Base-by-base conservation (phyloP, 2,113 vertebrate species). In the Martes martes region DNA sequence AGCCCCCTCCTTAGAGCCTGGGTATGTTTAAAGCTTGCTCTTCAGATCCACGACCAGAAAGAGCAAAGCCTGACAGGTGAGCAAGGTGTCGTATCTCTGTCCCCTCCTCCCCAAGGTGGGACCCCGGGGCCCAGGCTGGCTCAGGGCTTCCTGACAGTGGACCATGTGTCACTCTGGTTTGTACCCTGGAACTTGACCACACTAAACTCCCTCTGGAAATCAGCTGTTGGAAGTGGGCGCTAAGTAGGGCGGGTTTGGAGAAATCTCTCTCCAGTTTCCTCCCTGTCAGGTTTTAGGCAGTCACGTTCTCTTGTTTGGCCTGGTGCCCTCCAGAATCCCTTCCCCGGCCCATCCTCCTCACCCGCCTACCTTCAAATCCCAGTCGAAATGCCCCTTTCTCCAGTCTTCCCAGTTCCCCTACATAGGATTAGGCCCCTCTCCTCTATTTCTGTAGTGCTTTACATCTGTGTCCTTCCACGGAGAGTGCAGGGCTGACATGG, bases 131-230 rank as follows among this genome's bases (percentile, higher is more conserved):
- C 65, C n/a, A 24, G 39, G 52, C 55, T 79, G 65, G 71, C 63
- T 87, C 69, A 52, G 80, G 67, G 69, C 24, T 90, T 87, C 73
- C 9, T 36, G 39, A 93, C 45, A 91, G 74, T 55, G 50, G 59
- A 28, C 42, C 10, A 39, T 65, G 78, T 95, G 79, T 82, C n/a
- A 16, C 24, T 82, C 36, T 18, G 39, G 28, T 55, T 74, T 90
- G 74, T 1, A 82, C 9, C 18, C 57, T 74, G 61, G 79, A 59
- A 89, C 73, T 73, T 89, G 50, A 47, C 42, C 52, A 69, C 6
- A 59, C 28, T 85, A 14, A 57, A 33, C 50, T 50, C 19, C 10
- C 61, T 50, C 39, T 11, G 4, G n/a, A 91, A 74, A 55, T 81
- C 50, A 31, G 36, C 50, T 90, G 74, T 91, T 31, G 9, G 47